These are phyloP conservation scores for Harpagifer antarcticus DNA, from an alignment of 2,797 vertebrate species.

Conservation along the genomic window DNA sequence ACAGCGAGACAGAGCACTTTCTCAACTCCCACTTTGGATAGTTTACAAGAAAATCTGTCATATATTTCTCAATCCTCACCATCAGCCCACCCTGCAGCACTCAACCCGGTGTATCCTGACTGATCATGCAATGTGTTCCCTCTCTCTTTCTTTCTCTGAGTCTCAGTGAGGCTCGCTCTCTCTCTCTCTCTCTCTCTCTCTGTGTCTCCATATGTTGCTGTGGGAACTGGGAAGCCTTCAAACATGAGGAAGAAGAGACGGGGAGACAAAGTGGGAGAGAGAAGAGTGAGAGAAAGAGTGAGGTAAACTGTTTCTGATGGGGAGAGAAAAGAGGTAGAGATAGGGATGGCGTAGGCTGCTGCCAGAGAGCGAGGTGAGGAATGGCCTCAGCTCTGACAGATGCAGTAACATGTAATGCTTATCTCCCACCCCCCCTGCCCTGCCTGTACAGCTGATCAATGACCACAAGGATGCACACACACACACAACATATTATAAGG, in stretches of 20 bases:
- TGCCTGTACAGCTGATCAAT: constrained; percentile 58
- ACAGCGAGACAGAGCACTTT: constrained; percentile 63
- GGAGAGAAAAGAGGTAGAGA: constrained; percentile 2
- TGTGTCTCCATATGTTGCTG: constrained; percentile 66
- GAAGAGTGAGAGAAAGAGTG: constrained; percentile 16
- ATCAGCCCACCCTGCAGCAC: constrained; percentile 71
- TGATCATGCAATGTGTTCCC: constrained; percentile 75
- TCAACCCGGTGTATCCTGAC: constrained; percentile 74
- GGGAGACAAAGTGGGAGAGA: constrained; percentile 45
- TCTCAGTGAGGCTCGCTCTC: constrained; percentile 58
- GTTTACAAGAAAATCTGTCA: constrained; percentile 77
- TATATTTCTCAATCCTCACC: constrained; percentile 69
- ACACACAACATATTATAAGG: background rate
- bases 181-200: constrained; percentile 46
- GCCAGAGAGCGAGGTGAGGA: constrained; percentile 51
- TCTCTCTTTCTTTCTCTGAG: constrained; percentile 42
- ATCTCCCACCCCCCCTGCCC: constrained; percentile 42
- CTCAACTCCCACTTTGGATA: constrained; percentile 65
- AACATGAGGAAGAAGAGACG: constrained; percentile 40
- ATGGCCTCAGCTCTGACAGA: constrained; percentile 66
- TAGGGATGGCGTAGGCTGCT: constrained; percentile 27
- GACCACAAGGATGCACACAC: constrained; percentile 35
- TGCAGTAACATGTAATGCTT: constrained; percentile 61
- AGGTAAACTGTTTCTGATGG: constrained; percentile 21
- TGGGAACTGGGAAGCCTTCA: constrained; percentile 71